Evolutionary conservation across 2,113 vertebrate genomes (phyloP), one percentile per base, ranked within the genome.

Genomic region (Hydrochoerus hydrochaeris): DNA sequence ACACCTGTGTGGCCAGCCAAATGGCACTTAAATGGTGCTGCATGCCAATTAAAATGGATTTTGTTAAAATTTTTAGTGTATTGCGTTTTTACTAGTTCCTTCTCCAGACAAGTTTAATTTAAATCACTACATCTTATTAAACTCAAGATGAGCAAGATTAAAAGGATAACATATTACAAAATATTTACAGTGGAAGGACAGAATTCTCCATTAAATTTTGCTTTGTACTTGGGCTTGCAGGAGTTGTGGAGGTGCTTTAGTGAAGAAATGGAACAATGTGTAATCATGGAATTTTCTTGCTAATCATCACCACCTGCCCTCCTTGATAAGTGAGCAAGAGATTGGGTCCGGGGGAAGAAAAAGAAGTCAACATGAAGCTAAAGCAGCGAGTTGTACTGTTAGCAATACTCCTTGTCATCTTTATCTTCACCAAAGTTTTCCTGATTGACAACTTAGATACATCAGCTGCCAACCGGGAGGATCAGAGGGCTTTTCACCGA

Each of bases 371-470:
- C 99, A 99, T 99, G 99, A 99, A 99, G 99, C 99, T 99, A 90
- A 99, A 99, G 99, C 99, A 99, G 98, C 99, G 99, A 54, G 98
- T 99, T 30, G 99, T 99, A 98, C 98, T 99, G 94, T 98, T 99
- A 98, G 99, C 99, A 95, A 99, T 99, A 94, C 99, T 99, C 82
- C 99, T 99, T 1, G 99, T 99, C 98, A 99, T 99, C 98, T 99
- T 99, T 96, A 99, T 99, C 97, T 99, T 99, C 98, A 99, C 99
- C 92, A 99, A 99, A 98, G 99, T 99, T 96, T 99, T 99, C 98
- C 99, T 99, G 97, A 98, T 99, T 92, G 99, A 99, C 97, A 99
- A 99, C 97, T 98, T 99, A 77, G 99, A 99, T 96, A 99, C 99
- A 0, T 99, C 99, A 4, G 99, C 99, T 0, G 98, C 99, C 90